Evolutionary conservation across 2,113 vertebrate species (phyloP).

Genomic region (Oenanthe melanoleuca): DNA sequence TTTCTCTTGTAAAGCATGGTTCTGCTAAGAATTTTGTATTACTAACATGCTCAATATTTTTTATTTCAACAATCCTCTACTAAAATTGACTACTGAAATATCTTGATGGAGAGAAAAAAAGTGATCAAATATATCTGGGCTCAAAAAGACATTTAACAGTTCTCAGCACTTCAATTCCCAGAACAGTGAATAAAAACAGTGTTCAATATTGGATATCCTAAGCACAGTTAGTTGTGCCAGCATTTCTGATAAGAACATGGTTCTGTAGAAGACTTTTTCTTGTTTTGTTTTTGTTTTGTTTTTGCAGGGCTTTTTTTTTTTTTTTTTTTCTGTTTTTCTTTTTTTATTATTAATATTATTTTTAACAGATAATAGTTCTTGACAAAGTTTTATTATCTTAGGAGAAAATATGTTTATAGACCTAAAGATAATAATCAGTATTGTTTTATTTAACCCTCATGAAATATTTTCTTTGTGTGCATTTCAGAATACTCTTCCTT

Average conservation of each 20-base stretch:
- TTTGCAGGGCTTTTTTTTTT: not conserved
- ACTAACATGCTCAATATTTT: not conserved
- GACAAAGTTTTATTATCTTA: not conserved
- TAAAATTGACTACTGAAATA: not conserved
- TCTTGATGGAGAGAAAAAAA: not conserved
- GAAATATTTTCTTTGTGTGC: not conserved
- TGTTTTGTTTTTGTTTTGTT: not conserved
- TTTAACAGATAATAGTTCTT: not conserved
- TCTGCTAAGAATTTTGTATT: not conserved
- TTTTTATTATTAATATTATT: too few relatives aligned
- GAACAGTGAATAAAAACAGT: not conserved
- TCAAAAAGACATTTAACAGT: not conserved
- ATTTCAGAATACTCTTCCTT: not conserved
- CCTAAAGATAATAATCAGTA: not conserved
- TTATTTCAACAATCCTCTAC: not conserved
- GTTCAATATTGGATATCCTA: not conserved
- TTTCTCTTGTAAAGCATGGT: not conserved
- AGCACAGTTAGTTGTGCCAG: not conserved
- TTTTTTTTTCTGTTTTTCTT: too few relatives aligned
- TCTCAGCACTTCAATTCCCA: not conserved
- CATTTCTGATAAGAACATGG: not conserved
- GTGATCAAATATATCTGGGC: not conserved
- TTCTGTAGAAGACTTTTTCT: not conserved
- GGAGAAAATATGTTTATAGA: not conserved
- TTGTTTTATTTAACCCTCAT: not conserved